Evolutionary conservation across 2,797 vertebrate genomes (phyloP).

Genomic region (Zalophus californianus): DNA sequence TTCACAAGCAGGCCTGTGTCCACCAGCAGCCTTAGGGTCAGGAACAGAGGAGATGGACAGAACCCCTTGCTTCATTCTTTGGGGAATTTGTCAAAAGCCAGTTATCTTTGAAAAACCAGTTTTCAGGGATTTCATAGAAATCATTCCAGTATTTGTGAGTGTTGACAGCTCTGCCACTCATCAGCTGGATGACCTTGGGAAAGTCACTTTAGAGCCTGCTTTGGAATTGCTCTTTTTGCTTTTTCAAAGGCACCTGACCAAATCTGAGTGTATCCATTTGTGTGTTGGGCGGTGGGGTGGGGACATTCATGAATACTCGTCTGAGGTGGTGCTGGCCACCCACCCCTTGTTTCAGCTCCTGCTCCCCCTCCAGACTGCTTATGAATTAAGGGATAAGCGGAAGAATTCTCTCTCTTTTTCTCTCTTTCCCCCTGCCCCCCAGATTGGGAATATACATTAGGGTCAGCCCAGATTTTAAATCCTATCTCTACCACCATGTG

Average conservation of each 20-base stretch:
- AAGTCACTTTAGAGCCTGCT: background rate
- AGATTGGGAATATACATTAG: background rate
- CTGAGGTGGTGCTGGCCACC: background rate
- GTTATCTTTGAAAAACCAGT: slow-evolving; percentile 73
- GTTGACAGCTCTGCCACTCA: slow-evolving; percentile 60
- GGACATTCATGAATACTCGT: no score
- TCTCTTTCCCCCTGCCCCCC: background rate
- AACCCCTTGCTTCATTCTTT: slow-evolving; percentile 12
- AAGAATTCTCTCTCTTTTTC: background rate
- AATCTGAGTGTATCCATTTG: background rate
- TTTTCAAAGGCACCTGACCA: background rate
- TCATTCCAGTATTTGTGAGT: slow-evolving; percentile 25
- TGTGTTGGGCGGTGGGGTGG: background rate
- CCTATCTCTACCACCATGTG: background rate
- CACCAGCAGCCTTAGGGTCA: background rate
- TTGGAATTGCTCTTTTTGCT: background rate
- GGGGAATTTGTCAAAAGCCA: slow-evolving; percentile 64
- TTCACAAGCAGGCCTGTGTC: background rate
- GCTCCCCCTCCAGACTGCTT: background rate
- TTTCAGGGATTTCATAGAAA: slow-evolving; percentile 70
- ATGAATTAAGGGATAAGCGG: background rate
- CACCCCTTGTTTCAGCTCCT: background rate
- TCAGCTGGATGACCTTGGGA: slow-evolving; percentile 61
- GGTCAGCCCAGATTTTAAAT: background rate
- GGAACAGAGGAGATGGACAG: background rate